Evolutionary conservation across 2,797 vertebrate genomes (phyloP).

Genomic region (Synanceia verrucosa): DNA sequence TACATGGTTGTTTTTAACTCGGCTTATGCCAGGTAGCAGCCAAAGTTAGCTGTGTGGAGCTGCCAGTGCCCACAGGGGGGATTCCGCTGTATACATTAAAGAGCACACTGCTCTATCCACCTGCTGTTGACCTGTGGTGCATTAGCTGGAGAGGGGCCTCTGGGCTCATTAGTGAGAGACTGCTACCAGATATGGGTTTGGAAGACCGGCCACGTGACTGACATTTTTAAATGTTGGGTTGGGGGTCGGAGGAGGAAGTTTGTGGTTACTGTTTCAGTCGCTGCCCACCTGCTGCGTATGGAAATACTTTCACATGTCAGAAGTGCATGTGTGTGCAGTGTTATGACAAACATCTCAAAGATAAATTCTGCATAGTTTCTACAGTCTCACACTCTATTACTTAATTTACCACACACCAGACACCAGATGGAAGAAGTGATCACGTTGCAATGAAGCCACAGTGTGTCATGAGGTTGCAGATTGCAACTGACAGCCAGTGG

Average conservation of each 20-base stretch:
- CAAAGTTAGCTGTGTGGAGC: slow-evolving; percentile 32
- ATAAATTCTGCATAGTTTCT: not conserved
- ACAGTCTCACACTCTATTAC: not conserved
- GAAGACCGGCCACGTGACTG: slow-evolving; percentile 44
- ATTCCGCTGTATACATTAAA: slow-evolving; percentile 15
- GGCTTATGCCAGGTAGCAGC: slow-evolving; percentile 44
- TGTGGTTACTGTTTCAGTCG: slow-evolving; percentile 35
- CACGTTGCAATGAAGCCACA: too few relatives aligned
- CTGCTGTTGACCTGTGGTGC: slow-evolving; percentile 58
- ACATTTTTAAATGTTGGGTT: slow-evolving; percentile 34
- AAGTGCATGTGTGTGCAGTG: not conserved
- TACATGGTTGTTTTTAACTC: slow-evolving; percentile 50
- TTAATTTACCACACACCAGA: too few relatives aligned
- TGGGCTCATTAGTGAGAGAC: slow-evolving; percentile 38
- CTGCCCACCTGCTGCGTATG: slow-evolving; percentile 18
- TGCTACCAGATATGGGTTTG: slow-evolving; percentile 66
- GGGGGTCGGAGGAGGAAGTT: slow-evolving; percentile 13
- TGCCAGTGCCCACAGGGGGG: not conserved
- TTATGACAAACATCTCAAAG: not conserved
- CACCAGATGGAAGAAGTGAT: too few relatives aligned
- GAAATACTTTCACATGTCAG: not conserved
- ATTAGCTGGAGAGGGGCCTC: slow-evolving; percentile 17
- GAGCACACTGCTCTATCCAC: slow-evolving; percentile 31
- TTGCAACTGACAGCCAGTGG: too few relatives aligned
- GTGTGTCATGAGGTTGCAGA: too few relatives aligned